Base-by-base conservation (phyloP, 2,113 vertebrate species). In the Myotis lucifugus region DNA sequence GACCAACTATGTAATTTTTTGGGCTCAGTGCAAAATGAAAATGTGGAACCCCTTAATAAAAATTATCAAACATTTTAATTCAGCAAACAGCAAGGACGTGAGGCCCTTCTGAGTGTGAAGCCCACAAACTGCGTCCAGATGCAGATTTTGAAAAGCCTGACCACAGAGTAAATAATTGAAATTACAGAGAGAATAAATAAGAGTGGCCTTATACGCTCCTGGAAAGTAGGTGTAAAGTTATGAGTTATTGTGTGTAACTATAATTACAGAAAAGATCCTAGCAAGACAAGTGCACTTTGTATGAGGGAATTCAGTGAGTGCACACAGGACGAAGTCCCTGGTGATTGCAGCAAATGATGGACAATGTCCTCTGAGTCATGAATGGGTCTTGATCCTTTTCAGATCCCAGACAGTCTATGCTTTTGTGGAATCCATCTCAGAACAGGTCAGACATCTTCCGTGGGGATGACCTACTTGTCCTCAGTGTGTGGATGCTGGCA, bases 11-110 rank as follows among this genome's bases (percentile, higher is more conserved):
- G 3, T 82, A 37, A 74, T 79, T 89, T 91, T 29, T 64, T 84
- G 34, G 27, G 56, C 64, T 78, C 40, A 17, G 27, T 64, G 15
- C 34, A 85, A 89, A 88, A 81, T 59, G n/a, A 86, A 94, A 96
- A 79, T 21, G 4, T 11, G 46, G 37, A 25, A 4, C 14, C 19
- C 19, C 69, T 86, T 94, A 54, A 56, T 94, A 67, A 90, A 93
- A 93, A 91, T 0, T 0, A 48, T 32, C 19, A 70, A 88, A 25
- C 54, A 52, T 86, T 96, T 95, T 61, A 54, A 7, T 54, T 86
- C 2, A 10, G 34, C 67, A 73, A 69, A 11, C 25, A 59, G 8
- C 69, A 70, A 32, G 27, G 34, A 59, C 81, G 52, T 8, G 3
- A 18, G 4, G 11, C 6, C 11, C 37, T 88, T 88, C 61, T 84